Base-by-base conservation (phyloP, 2,888 invertebrate species). In the Leptinotarsa rubiginosa region DNA sequence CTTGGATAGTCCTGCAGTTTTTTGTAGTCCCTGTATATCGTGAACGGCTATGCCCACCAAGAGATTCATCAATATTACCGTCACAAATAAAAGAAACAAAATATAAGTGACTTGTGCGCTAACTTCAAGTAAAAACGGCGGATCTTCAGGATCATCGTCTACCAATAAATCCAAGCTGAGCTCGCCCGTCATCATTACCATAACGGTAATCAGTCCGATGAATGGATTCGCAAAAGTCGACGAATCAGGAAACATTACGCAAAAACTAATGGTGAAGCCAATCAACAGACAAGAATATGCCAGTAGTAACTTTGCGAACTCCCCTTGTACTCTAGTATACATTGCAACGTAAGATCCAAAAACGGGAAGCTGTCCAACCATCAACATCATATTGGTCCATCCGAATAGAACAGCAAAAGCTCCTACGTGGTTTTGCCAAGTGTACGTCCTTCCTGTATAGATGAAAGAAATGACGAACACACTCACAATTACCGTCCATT, bases 121-220 rank as follows among this genome's bases (percentile, higher is more conserved):
- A 74, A 95, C 92, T 86, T 94, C 94, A 52, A 95, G 87, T 31
- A 95, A 87, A 79, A 94, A 93, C 0, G 93, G 93, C 0, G 93
- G 93, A 88, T 93, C 93, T 82, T 93, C 93, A 5, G 93, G 93
- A 82, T 93, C 93, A 84, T 94, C 93, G 81, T 94, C 93, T 66
- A 95, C 90, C 65, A 95, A 87, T 72, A 95, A 89, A 84, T 94
- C 94, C 76, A 96, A 89, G 85, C 94, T 94, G 81, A 95, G 88
- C 86, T 96, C 96, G 0, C 96, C 96, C 10, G 95, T 95, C 95
- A 96, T 96, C 95, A 96, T 96, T 0, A 95, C 95, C 75, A 96
- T 86, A 4, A 96, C 95, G 2, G 95, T 94, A 75, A 96, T 95
- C 77, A 96, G 92, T 12, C 95, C 95, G 88, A 95, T 94, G 80